Percentiles rank a stretch among this genome's conserved stretches.
These are phyloP conservation scores for Anoplopoma fimbria DNA, from an alignment of 2,113 vertebrate species.

Conservation along the genomic window DNA sequence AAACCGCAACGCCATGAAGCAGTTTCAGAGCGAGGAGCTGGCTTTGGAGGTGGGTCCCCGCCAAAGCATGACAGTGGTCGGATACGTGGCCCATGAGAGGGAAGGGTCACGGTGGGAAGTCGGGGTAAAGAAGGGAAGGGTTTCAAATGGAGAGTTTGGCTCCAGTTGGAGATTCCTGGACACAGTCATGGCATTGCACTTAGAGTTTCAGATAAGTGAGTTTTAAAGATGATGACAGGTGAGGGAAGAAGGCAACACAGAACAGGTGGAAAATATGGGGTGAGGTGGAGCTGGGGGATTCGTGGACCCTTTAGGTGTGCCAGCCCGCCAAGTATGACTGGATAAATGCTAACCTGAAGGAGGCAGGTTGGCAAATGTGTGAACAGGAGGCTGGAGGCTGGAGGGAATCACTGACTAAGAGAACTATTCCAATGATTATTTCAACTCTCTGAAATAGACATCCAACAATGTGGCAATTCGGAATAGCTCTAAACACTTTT, in stretches of 20 bases:
- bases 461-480: neutral
- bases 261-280: neutral
- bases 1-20: conserved; percentile 86
- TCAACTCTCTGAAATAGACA: neutral
- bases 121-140: conserved; percentile 14
- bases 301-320: neutral
- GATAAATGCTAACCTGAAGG: neutral
- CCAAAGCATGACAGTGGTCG: conserved; percentile 55
- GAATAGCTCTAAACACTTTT: neutral
- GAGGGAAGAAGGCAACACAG: conserved; percentile 7
- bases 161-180: conserved; percentile 34
- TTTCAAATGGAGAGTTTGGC: conserved; percentile 33
- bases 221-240: conserved; percentile 11
- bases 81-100: conserved; percentile 33
- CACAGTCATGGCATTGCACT: neutral
- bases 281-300: neutral
- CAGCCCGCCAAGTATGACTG: conserved; percentile 2
- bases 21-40: conserved; percentile 92
- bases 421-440: neutral
- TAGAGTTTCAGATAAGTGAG: conserved; percentile 9
- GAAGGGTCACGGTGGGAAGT: conserved; percentile 38
- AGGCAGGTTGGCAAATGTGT: neutral
- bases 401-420: neutral
- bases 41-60: conserved; percentile 88
- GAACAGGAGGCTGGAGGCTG: neutral